A percentile compares a stretch with the other conserved stretches of the same genome.
phyloP scores from a whole-genome alignment of 1,140 invertebrate species.

The Penaeus indicus region DNA sequence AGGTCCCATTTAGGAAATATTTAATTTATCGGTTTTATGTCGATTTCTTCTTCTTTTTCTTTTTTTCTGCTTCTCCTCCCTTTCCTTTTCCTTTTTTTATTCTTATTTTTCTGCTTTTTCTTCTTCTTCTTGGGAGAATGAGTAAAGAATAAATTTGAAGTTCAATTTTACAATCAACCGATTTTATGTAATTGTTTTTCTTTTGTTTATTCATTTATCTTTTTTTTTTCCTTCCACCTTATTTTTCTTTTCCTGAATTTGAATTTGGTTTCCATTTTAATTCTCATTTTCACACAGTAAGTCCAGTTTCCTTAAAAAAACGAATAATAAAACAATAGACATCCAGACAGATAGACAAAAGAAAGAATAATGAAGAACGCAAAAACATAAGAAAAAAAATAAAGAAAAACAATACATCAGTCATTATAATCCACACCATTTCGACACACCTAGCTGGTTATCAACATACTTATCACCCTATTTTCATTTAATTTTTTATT shows the following conservation, averaged over 20 bases:
- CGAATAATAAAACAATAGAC: neutral
- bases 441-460: no score
- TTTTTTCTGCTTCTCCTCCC: neutral
- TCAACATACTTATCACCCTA: no score
- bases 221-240: neutral
- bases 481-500: no score
- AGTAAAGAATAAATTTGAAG: no score
- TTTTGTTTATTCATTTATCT: neutral
- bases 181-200: neutral
- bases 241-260: neutral
- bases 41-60: conserved; percentile 1
- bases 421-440: no score
- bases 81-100: no score
- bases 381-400: no score
- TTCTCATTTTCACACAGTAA: neutral
- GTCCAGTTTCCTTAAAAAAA: neutral
- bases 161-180: neutral
- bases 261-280: no score
- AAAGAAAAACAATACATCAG: no score
- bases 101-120: neutral
- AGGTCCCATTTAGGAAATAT: no score
- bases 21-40: neutral
- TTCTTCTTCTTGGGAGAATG: neutral
- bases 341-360: neutral
- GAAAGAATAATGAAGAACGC: neutral